Conservation (phyloP, 2,797 vertebrate genomes). For the Perodicticus potto region DNA sequence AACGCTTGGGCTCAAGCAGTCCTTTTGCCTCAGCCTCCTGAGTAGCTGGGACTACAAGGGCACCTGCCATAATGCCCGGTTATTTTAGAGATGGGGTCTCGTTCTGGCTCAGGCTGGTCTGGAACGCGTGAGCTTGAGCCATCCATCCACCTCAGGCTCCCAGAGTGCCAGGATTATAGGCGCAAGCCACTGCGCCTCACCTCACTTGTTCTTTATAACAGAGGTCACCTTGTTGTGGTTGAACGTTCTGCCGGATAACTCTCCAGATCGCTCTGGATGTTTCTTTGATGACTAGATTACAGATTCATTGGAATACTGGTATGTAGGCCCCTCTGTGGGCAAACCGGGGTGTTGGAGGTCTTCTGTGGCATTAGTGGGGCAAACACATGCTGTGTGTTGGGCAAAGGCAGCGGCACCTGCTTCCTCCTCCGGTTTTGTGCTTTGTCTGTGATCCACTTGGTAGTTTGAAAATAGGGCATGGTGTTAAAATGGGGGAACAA, state of each 20-base stretch:
- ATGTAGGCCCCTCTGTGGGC: background rate
- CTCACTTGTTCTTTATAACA: background rate
- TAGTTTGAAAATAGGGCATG: constrained; percentile 67
- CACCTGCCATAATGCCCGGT: too few species aligned
- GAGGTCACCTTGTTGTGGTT: background rate
- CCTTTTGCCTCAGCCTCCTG: too few species aligned
- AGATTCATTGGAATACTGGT: background rate
- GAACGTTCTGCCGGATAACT: background rate
- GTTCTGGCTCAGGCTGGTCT: too few species aligned
- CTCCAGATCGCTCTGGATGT: background rate
- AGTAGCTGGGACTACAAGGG: too few species aligned
- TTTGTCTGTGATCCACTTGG: constrained; percentile 13
- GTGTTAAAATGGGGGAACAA: constrained; percentile 60
- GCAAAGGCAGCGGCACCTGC: background rate
- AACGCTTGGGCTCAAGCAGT: too few species aligned
- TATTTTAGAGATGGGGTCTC: too few species aligned
- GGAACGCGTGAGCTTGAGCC: too few species aligned
- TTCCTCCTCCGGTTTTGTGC: background rate
- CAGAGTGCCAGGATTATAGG: too few species aligned
- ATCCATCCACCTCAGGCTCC: too few species aligned
- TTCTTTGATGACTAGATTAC: background rate
- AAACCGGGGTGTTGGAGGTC: background rate
- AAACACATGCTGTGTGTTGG: fast-evolving
- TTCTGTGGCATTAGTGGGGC: too few species aligned
- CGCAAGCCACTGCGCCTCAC: too few species aligned